Evolutionary conservation across 2,888 invertebrate species (phyloP).

Genomic region (Amphipyra tragopoginis): DNA sequence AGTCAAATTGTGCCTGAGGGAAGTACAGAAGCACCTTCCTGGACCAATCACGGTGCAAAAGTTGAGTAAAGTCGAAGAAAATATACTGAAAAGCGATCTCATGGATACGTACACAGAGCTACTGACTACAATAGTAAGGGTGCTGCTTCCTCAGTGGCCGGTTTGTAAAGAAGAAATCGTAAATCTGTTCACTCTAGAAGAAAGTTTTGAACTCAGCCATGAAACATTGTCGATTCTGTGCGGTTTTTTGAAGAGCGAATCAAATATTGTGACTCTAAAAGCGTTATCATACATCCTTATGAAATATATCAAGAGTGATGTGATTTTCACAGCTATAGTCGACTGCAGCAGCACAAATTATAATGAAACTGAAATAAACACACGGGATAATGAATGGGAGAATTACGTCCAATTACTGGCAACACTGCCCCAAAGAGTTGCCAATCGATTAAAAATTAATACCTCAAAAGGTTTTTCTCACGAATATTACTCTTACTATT

Average conservation of each 20-base stretch:
- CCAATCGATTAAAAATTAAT: slow-evolving; percentile 91
- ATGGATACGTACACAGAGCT: slow-evolving; percentile 86
- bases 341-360: slow-evolving; percentile 68
- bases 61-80: slow-evolving; percentile 87
- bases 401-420: slow-evolving; percentile 91
- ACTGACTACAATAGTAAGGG: slow-evolving; percentile 83
- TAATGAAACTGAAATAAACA: slow-evolving; percentile 56
- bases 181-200: slow-evolving; percentile 88
- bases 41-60: slow-evolving; percentile 92
- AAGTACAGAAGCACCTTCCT: slow-evolving; percentile 76
- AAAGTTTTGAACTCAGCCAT: slow-evolving; percentile 80
- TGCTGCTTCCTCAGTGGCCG: slow-evolving; percentile 91
- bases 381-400: slow-evolving; percentile 79
- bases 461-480: slow-evolving; percentile 90
- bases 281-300: slow-evolving; percentile 82
- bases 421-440: slow-evolving; percentile 92
- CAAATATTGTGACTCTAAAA: slow-evolving; percentile 68
- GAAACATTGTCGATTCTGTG: slow-evolving; percentile 86
- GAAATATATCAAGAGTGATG: slow-evolving; percentile 89
- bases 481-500: slow-evolving; percentile 88
- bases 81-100: slow-evolving; percentile 70
- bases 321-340: slow-evolving; percentile 86
- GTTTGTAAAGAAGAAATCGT: slow-evolving; percentile 79
- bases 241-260: slow-evolving; percentile 83
- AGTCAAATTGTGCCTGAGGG: slow-evolving; percentile 60